These are phyloP conservation scores for Lophius piscatorius DNA, from an alignment of 2,113 vertebrate species.

Conservation along the genomic window DNA sequence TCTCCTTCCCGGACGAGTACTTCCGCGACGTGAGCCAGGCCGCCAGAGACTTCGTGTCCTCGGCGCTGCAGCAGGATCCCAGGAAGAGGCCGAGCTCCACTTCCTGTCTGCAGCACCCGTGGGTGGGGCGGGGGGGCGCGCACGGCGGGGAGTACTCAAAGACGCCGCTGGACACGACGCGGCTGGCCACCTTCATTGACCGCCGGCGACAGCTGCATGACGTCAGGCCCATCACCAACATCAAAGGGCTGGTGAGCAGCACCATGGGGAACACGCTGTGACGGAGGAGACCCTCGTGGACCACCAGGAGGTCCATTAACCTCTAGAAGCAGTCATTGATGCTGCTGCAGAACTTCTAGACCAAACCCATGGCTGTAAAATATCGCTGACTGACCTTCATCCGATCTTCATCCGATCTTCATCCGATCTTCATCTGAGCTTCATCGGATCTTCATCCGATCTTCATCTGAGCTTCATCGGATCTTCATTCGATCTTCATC, in stretches of 20 bases:
- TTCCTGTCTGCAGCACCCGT: conserved; percentile 93
- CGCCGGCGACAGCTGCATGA: conserved; percentile 93
- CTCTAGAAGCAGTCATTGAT: no score
- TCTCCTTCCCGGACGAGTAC: conserved; percentile 94
- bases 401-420: no score
- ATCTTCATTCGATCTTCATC: no score
- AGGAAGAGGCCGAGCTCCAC: conserved; percentile 88
- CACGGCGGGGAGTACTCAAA: conserved; percentile 91
- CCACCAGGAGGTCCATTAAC: background rate
- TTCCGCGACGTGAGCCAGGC: conserved; percentile 91
- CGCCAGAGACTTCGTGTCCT: conserved; percentile 90
- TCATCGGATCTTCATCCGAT: no score
- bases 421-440: no score
- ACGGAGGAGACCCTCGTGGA: conserved; percentile 23
- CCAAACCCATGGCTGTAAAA: no score
- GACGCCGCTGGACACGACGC: conserved; percentile 90
- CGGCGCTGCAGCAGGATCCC: conserved; percentile 90
- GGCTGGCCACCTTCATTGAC: conserved; percentile 92
- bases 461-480: no score
- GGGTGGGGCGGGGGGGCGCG: conserved; percentile 86
- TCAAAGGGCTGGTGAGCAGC: conserved; percentile 89
- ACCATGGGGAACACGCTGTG: conserved; percentile 78
- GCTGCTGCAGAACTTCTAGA: no score
- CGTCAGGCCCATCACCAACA: conserved; percentile 85
- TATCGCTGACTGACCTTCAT: no score